Percentiles rank a stretch among this genome's conserved stretches.
Conservation (phyloP, 2,888 invertebrate species). For the Yponomeuta malinellus region DNA sequence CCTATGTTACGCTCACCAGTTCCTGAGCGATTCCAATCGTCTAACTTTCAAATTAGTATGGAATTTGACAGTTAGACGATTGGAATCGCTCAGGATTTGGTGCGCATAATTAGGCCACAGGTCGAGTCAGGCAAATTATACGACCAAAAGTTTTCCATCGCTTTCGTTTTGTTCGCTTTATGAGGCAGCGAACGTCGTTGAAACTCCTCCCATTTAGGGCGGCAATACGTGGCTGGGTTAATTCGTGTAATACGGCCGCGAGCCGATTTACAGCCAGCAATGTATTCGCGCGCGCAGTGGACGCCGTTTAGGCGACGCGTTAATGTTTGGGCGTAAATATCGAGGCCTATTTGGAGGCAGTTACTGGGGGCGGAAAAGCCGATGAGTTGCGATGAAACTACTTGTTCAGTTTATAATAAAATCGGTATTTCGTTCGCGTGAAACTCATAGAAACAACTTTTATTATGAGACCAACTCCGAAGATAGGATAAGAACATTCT, state of each 20-base stretch:
- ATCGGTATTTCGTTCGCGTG: no score
- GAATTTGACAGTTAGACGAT: no score
- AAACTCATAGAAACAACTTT: no score
- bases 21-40: no score
- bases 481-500: no score
- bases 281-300: constrained; percentile 26
- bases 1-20: no score
- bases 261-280: constrained; percentile 32
- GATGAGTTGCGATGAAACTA: neutral
- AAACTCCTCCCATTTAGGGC: neutral
- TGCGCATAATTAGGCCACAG: no score
- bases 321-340: constrained; percentile 13
- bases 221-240: constrained; percentile 42
- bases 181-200: neutral
- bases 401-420: no score
- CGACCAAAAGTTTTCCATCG: neutral
- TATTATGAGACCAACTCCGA: no score
- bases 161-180: neutral
- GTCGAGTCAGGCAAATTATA: no score
- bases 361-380: neutral
- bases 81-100: no score
- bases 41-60: no score
- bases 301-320: constrained; percentile 11
- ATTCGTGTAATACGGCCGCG: constrained; percentile 31
- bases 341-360: neutral